Evolutionary conservation across 2,888 invertebrate genomes (phyloP), one percentile per base, ranked within the genome.

Genomic region (Leptopilina myrica): DNA sequence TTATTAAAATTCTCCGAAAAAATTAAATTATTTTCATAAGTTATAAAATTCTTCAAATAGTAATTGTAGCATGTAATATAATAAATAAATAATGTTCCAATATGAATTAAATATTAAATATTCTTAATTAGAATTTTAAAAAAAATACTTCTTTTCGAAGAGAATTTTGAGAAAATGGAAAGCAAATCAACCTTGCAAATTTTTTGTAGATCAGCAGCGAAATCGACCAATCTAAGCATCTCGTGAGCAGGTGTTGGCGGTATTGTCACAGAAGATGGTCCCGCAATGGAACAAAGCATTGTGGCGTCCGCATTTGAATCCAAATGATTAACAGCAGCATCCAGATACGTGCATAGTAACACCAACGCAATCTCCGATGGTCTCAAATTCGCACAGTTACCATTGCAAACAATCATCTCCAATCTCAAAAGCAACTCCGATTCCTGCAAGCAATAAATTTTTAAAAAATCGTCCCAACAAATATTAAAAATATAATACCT

Each of bases 331-430:
- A 90, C 90, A 88, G 91, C 93, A 82, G 92, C 91, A 89, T 95
- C 95, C 83, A 97, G 93, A 88, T 96, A 96, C 83, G 94, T 92
- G 89, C 95, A 95, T 83, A 98, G 93, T 82, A 97, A 92, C 76
- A 96, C 96, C 73, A 98, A 93, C 12, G 97, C 97, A 82, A 97
- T 92, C 81, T 96, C 95, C 69, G 96, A 95, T 81, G 96, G 95
- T 64, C 96, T 93, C 79, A 95, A 94, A 91, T 95, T 95, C 59
- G 95, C 95, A 83, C 96, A 96, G 79, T 94, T 93, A 3, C 96
- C 95, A 92, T 96, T 95, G 87, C 96, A 96, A 81, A 94, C 93
- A 66, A 96, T 93, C 83, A 96, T 95, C 92, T 97, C 96, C 86
- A 97, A 92, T 84, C 95, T 93, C 86, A 95, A 94, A 83, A 94